Evolutionary conservation across 2,888 invertebrate genomes (phyloP), one percentile per base, ranked within the genome.

Genomic region (Vandiemenella viatica): DNA sequence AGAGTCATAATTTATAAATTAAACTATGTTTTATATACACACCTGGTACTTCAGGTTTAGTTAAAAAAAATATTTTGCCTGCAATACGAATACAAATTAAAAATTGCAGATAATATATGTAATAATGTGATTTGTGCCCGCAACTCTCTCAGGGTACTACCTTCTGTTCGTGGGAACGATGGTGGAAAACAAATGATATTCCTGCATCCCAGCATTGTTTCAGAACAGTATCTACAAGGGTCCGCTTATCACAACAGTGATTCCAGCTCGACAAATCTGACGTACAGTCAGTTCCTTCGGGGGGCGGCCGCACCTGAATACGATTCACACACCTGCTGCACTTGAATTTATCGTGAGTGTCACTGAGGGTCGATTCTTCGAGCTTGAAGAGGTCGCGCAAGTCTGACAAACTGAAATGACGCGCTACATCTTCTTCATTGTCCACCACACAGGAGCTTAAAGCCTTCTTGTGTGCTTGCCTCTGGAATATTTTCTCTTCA

Each of bases 381-480:
- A 93, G 71, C 52, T 80, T 78, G 66, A 99, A 99, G 21, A 99
- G 71, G 63, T 96, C 93, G 58, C 88, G 79, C 10, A 99, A 71
- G 65, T 98, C 95, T 1, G 90, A 88, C 1, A 86, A 77, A 45
- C 89, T 91, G 64, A 98, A 99, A 67, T 98, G 97, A 52, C 95
- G 73, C 42, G 89, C 81, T 1, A 91, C 86, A 59, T 96, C 93
- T 62, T 95, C 95, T 63, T 95, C 95, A 65, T 91, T 90, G 65
- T 98, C 97, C 0, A 97, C 93, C 17, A 97, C 93, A 15, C 92
- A 89, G 55, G 91, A 92, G 62, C 93, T 95, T 5, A 99, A 68
- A 0, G 96, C 96, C 67, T 98, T 98, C 65, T 99, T 99, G 66
- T 98, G 98, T 0, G 96, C 91, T 71, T 99, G 98, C 7, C 98